Base-by-base conservation (phyloP, 2,888 invertebrate species). In the Microplitis manilae region DNA sequence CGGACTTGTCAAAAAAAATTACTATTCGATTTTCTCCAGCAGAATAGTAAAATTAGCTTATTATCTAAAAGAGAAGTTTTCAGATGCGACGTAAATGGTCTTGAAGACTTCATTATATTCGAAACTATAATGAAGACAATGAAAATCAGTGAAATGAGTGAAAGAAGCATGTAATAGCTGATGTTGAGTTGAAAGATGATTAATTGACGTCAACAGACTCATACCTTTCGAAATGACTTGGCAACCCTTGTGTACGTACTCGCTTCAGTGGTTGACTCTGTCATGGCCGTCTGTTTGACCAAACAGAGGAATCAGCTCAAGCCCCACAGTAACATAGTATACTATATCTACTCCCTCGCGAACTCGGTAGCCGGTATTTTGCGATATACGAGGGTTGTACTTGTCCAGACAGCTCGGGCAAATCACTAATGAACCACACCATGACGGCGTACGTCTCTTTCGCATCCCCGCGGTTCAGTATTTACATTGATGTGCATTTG, bases 231-330 rank as follows among this genome's bases (percentile, higher is more conserved):
- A 84, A 84, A 84, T 84, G 84, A 83, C 83, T 84, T 80, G 79
- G 81, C 81, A 64, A 64, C 75, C 75, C 64, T 68, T 67, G 72
- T 74, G 64, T 75, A 78, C 64, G 67, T 20, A 76, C 20, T 65
- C 62, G 75, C 77, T 74, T 73, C 70, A 79, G 68, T 68, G 77
- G 76, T 77, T 75, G 75, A 70, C 75, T 79, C 82, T 81, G 84
- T 84, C 85, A 83, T 83, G 82, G 83, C 81, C 83, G 80, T 82
- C 83, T 84, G 84, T 86, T 86, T 86, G 83, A 81, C 83, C 84
- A 85, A 86, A 86, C 85, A 82, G 75, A 80, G 84, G 79, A 86
- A 86, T 86, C 84, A 84, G 79, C 81, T 80, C 79, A 76, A 79
- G 73, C 75, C 75, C 78, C 50, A 68, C 50, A 50, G 50, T 13